Evolutionary conservation across 2,888 invertebrate genomes (phyloP).

Genomic region (Malacosoma neustria): DNA sequence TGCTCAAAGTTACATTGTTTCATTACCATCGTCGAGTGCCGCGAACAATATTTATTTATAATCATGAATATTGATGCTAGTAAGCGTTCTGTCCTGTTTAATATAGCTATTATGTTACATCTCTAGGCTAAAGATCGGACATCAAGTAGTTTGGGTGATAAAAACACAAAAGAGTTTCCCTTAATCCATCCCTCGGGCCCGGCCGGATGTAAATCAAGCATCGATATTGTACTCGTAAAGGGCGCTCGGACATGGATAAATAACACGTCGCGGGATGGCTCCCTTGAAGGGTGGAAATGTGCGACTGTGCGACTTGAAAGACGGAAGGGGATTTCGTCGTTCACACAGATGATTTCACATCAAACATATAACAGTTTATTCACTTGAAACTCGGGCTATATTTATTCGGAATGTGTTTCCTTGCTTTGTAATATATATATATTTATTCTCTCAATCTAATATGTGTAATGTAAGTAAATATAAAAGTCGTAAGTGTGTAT

Average conservation of each 20-base stretch:
- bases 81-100: too few species aligned
- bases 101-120: too few species aligned
- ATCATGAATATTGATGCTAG: conserved; percentile 49
- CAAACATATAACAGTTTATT: background rate
- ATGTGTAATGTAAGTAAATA: too few species aligned
- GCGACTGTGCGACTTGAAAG: too few species aligned
- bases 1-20: conserved; percentile 58
- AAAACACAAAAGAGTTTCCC: conserved; percentile 24
- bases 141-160: too few species aligned
- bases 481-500: too few species aligned
- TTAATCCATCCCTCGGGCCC: conserved; percentile 46
- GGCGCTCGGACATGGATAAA: conserved; percentile 49
- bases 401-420: background rate
- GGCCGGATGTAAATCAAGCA: conserved; percentile 48
- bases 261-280: conserved; percentile 35
- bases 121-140: too few species aligned
- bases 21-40: conserved; percentile 47
- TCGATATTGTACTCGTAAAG: conserved; percentile 57
- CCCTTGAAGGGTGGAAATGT: conserved; percentile 9
- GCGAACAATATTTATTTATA: conserved; percentile 47
- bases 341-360: background rate
- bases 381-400: background rate
- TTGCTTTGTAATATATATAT: too few species aligned
- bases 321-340: conserved; percentile 10
- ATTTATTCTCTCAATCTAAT: too few species aligned